phyloP scores from a whole-genome alignment of 2,888 invertebrate genomes.

The Cataglyphis albicans region DNA sequence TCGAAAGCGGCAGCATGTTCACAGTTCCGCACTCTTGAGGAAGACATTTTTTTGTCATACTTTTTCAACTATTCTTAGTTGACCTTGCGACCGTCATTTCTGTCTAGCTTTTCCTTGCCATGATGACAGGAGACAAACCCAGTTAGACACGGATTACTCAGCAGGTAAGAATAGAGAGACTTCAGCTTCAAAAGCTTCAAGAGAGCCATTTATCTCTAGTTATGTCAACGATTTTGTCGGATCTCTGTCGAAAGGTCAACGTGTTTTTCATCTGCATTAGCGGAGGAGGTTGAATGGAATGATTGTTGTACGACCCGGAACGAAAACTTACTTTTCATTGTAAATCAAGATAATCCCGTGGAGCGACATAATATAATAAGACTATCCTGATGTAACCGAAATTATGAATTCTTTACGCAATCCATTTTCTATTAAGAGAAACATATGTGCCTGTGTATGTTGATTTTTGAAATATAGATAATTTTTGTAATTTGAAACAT shows the following conservation, averaged over 20 bases:
- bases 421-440: not conserved
- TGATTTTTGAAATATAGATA: not conserved
- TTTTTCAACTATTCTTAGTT: slow-evolving; percentile 3
- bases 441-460: not conserved
- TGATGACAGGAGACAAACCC: slow-evolving; percentile 27
- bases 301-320: slow-evolving; percentile 1
- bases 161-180: slow-evolving; percentile 69
- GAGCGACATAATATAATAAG: slow-evolving; percentile 4
- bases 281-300: not conserved
- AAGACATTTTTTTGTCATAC: slow-evolving; percentile 51
- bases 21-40: not conserved
- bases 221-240: not conserved
- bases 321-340: slow-evolving; percentile 9
- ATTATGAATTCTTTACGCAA: not conserved
- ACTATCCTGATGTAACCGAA: not conserved
- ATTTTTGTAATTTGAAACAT: not conserved
- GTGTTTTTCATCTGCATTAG: slow-evolving; percentile 33
- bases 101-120: slow-evolving; percentile 37
- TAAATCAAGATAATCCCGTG: not conserved
- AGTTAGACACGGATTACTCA: slow-evolving; percentile 48
- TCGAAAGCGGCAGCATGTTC: not conserved
- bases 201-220: slow-evolving; percentile 18
- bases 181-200: slow-evolving; percentile 58
- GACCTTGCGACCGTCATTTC: slow-evolving; percentile 24
- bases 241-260: slow-evolving; percentile 23